These are phyloP conservation scores for Myrmophylax atrothorax DNA, from an alignment of 2,113 vertebrate genomes.

Conservation along the genomic window DNA sequence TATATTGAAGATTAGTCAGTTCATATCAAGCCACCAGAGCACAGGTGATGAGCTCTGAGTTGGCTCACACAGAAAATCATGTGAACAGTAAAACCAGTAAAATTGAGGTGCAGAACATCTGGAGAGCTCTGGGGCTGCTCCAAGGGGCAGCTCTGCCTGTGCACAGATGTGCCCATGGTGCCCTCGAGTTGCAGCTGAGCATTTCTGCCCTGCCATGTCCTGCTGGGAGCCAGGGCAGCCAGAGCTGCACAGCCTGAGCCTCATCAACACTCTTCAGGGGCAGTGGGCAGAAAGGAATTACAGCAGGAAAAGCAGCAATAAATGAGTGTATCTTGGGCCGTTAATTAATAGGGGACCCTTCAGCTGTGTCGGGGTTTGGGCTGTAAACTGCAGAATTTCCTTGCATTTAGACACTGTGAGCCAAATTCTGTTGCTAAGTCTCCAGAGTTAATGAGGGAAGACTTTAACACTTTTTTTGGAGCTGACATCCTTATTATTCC, in stretches of 20 bases:
- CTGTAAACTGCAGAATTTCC: not conserved
- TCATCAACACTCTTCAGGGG: not conserved
- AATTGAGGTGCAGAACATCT: not conserved
- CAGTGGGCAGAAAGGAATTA: not conserved
- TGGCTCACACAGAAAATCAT: not conserved
- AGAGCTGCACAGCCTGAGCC: not conserved
- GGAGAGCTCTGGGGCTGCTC: not conserved
- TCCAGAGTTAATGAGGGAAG: not conserved
- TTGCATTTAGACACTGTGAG: not conserved
- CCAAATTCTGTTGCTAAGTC: not conserved
- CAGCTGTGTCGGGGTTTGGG: fast-evolving
- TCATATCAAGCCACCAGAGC: not conserved
- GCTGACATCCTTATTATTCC: not conserved
- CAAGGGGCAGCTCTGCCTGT: not conserved
- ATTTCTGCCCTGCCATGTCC: not conserved
- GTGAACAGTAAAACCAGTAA: not conserved
- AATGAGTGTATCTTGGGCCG: not conserved
- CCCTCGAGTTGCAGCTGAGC: not conserved
- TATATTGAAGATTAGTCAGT: fast-evolving
- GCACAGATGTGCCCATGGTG: fast-evolving
- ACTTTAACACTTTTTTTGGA: not conserved
- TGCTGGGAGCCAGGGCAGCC: not conserved
- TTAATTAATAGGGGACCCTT: not conserved
- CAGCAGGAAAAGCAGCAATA: not conserved
- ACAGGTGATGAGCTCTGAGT: not conserved